These are phyloP conservation scores for Malthinus seriepunctatus DNA, from an alignment of 2,888 invertebrate genomes.

Conservation along the genomic window DNA sequence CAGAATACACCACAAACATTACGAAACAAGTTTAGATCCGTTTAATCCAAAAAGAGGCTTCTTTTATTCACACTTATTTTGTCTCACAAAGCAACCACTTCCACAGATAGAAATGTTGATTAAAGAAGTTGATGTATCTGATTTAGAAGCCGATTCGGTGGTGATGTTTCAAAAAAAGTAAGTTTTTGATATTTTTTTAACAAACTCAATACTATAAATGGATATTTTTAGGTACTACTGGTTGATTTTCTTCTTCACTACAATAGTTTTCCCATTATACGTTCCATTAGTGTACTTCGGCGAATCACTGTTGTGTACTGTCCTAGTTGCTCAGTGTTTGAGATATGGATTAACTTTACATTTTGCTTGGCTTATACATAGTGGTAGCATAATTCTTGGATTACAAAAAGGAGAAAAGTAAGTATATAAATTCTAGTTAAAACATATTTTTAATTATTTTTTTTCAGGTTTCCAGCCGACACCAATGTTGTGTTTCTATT, in stretches of 20 bases:
- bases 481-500: slow-evolving; percentile 77
- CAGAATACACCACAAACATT: slow-evolving; percentile 79
- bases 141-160: slow-evolving; percentile 75
- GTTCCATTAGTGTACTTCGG: slow-evolving; percentile 80
- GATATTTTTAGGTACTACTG: slow-evolving; percentile 64
- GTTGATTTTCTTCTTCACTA: slow-evolving; percentile 66
- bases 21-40: slow-evolving; percentile 78
- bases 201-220: background rate
- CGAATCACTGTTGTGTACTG: slow-evolving; percentile 64
- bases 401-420: slow-evolving; percentile 71
- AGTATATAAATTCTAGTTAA: slow-evolving; percentile 48
- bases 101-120: slow-evolving; percentile 66
- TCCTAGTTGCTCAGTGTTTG: slow-evolving; percentile 71
- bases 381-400: slow-evolving; percentile 74
- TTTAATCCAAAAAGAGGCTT: slow-evolving; percentile 81
- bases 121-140: slow-evolving; percentile 74
- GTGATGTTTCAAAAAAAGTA: slow-evolving; percentile 83
- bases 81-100: slow-evolving; percentile 68
- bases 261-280: slow-evolving; percentile 72
- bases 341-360: slow-evolving; percentile 68
- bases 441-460: background rate
- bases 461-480: slow-evolving; percentile 66
- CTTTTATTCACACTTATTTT: slow-evolving; percentile 76
- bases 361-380: slow-evolving; percentile 73
- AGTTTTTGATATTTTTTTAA: slow-evolving; percentile 33